Percentiles rank a stretch among this genome's conserved stretches.
phyloP scores from a whole-genome alignment of 1,140 invertebrate species.

The Leptinotarsa defecta region DNA sequence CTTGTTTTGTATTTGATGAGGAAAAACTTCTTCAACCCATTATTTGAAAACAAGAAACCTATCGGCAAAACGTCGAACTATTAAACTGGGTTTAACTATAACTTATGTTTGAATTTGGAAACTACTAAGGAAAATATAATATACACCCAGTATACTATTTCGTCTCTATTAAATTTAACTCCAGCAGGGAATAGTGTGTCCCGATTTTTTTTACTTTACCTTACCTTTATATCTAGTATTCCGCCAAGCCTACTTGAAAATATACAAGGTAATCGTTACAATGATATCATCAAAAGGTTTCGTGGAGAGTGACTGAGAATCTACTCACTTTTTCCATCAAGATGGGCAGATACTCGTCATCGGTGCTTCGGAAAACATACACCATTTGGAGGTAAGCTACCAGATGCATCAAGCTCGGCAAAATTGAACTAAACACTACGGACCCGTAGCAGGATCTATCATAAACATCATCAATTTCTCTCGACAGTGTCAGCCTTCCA shows the following conservation, averaged over 20 bases:
- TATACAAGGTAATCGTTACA: background rate
- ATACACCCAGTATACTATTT: too few relatives aligned
- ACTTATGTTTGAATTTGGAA: too few relatives aligned
- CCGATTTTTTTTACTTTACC: background rate
- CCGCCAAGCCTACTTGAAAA: background rate
- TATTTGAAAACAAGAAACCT: background rate
- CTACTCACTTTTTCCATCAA: slow-evolving; percentile 82
- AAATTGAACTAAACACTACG: slow-evolving; percentile 74
- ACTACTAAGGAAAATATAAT: too few relatives aligned
- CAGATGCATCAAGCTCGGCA: slow-evolving; percentile 79
- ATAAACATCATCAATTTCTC: slow-evolving; percentile 55
- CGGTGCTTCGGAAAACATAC: slow-evolving; percentile 77
- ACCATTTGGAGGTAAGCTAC: slow-evolving; percentile 77
- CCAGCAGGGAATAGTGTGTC: background rate
- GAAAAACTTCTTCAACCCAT: background rate
- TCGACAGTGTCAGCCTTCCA: background rate
- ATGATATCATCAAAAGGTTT: background rate
- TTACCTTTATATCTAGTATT: background rate
- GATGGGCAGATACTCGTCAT: slow-evolving; percentile 86
- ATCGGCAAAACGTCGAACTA: background rate
- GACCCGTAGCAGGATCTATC: slow-evolving; percentile 71
- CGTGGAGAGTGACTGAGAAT: background rate
- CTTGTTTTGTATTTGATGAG: background rate
- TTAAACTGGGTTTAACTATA: too few relatives aligned
- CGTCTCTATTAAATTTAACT: too few relatives aligned